These are phyloP conservation scores for Centroberyx gerrardi DNA, from an alignment of 2,797 vertebrate species.

Conservation along the genomic window DNA sequence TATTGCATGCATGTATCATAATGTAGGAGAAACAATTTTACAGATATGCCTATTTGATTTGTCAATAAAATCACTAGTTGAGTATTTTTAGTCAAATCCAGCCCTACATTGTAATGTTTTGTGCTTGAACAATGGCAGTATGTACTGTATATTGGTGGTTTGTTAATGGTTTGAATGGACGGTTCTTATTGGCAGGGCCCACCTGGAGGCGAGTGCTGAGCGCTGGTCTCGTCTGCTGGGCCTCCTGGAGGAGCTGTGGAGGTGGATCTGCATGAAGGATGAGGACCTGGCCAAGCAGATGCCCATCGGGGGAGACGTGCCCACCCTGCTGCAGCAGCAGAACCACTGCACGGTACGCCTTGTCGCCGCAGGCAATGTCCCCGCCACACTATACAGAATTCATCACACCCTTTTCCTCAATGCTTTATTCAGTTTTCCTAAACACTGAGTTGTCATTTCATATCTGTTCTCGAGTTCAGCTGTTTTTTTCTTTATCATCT, in stretches of 20 bases:
- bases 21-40: background rate
- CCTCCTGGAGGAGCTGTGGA: constrained; percentile 94
- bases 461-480: too few relatives aligned
- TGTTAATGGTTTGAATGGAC: constrained; percentile 13
- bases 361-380: constrained; percentile 28
- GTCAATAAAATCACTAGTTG: background rate
- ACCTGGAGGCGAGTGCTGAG: constrained; percentile 96
- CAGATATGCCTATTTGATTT: background rate
- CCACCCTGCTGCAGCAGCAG: constrained; percentile 93
- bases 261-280: constrained; percentile 95
- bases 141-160: too few relatives aligned
- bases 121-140: background rate
- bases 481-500: too few relatives aligned
- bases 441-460: background rate
- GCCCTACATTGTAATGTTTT: background rate
- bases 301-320: constrained; percentile 96
- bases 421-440: background rate
- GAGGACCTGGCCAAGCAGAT: constrained; percentile 96
- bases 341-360: constrained; percentile 88
- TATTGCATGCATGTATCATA: background rate
- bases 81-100: background rate
- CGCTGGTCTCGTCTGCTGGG: constrained; percentile 93
- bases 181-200: constrained; percentile 85
- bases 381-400: constrained; percentile 17
- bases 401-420: background rate